These are phyloP conservation scores for Halcyon chelicuti DNA, from an alignment of 2,797 vertebrate species.

Conservation along the genomic window DNA sequence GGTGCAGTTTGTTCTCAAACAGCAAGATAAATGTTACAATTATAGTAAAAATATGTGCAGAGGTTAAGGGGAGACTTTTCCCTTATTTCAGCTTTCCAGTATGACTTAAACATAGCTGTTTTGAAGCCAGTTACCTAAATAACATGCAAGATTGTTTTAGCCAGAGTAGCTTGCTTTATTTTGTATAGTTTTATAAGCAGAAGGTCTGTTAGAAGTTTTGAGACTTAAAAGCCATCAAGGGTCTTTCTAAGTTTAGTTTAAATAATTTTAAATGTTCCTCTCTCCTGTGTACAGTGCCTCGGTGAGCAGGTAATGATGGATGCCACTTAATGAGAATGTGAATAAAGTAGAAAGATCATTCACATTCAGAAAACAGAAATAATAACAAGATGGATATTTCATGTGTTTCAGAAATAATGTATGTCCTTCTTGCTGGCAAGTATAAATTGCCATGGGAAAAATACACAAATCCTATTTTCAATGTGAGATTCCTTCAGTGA, in stretches of 20 bases:
- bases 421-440: background rate
- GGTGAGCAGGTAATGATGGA: slow-evolving; percentile 2
- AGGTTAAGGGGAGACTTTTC: background rate
- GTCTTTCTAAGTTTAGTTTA: background rate
- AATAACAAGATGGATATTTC: background rate
- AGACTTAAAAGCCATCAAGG: background rate
- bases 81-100: background rate
- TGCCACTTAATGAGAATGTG: background rate
- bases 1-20: background rate
- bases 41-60: background rate
- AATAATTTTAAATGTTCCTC: background rate
- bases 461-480: background rate
- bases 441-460: background rate
- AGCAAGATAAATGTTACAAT: background rate
- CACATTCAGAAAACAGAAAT: background rate
- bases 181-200: background rate
- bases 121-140: background rate
- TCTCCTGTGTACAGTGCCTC: background rate
- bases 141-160: background rate
- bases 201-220: background rate
- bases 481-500: background rate
- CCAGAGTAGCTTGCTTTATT: background rate
- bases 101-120: background rate
- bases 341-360: slow-evolving; percentile 7
- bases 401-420: background rate